Base-by-base conservation (phyloP, 2,888 invertebrate genomes). In the Ommatoiulus sabulosus region DNA sequence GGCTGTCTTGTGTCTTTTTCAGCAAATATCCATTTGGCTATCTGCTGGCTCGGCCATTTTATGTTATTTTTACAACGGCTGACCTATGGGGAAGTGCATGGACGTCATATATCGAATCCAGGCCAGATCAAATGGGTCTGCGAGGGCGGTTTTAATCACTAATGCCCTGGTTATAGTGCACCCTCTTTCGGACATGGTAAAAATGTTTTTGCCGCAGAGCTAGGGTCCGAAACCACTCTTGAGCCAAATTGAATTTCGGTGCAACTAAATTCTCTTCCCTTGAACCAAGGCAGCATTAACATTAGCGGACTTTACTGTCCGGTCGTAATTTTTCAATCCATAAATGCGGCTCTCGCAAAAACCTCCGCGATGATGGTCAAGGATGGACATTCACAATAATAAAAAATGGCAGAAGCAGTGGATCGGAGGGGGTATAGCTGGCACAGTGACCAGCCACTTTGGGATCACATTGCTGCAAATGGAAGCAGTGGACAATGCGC, bases 251-350 rank as follows among this genome's bases (percentile, higher is more conserved):
- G 35, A 80, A 80, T 80, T 80, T 80, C 80, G 35, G 80, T 80
- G 80, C 80, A 35, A 80, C 12, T 24, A 80, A 43, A 80, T 80
- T 80, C 35, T 80, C 80, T 35, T 80, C 80, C 80, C 35, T 80
- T 35, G 15, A 80, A 80, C 80, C 80, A 80, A 24, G 35, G 80
- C 80, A 80, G 80, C 80, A 80, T 80, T 80, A 80, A 35, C 80
- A 80, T 80, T 80, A 80, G 80, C 15, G 35, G 35, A 80, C 80
- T 80, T 80, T 80, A 43, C 80, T 80, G 80, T 80, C 80, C 80
- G 80, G 80, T 80, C 80, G 80, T 80, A 80, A 80, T 80, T 80
- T 80, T 80, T 80, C 80, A 80, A 80, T 80, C 80, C 80, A 80
- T 80, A 80, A 80, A 80, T 80, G 80, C 35, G 35, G 80, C 57